Conservation (phyloP, 2,113 vertebrate genomes). For the Oreocharis arfaki region DNA sequence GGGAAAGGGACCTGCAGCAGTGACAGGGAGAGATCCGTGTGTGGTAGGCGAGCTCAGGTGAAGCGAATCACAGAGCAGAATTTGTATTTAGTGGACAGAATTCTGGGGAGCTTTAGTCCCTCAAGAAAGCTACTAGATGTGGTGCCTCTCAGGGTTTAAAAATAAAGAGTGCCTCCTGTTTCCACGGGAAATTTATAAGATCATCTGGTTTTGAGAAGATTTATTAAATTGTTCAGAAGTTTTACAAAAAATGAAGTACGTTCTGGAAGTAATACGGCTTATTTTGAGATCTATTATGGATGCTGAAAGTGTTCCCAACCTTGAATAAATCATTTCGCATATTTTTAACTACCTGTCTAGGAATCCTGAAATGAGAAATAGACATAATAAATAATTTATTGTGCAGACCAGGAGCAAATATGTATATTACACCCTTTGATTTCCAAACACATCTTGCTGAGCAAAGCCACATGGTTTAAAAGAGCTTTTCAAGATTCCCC, state of each 20-base stretch:
- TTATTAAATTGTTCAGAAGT: neutral
- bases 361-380: neutral
- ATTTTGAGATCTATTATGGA: neutral
- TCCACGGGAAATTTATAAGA: neutral
- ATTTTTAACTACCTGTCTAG: conserved; percentile 1
- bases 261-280: neutral
- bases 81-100: neutral
- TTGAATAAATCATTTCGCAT: conserved; percentile 40
- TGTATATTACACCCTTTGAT: neutral
- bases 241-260: neutral
- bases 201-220: neutral
- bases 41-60: neutral
- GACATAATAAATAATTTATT: conserved; percentile 51
- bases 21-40: rapidly evolving
- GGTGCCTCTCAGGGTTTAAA: neutral
- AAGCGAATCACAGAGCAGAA: neutral
- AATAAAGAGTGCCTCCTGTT: neutral
- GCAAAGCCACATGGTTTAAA: neutral
- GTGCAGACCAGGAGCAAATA: conserved; percentile 19
- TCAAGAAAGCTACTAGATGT: neutral
- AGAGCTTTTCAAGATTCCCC: neutral
- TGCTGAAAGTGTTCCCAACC: neutral
- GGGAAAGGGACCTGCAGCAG: neutral
- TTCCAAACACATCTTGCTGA: neutral
- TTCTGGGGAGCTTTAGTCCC: neutral